Base-by-base conservation (phyloP, 2,888 invertebrate genomes). In the Xanthorhoe designata region DNA sequence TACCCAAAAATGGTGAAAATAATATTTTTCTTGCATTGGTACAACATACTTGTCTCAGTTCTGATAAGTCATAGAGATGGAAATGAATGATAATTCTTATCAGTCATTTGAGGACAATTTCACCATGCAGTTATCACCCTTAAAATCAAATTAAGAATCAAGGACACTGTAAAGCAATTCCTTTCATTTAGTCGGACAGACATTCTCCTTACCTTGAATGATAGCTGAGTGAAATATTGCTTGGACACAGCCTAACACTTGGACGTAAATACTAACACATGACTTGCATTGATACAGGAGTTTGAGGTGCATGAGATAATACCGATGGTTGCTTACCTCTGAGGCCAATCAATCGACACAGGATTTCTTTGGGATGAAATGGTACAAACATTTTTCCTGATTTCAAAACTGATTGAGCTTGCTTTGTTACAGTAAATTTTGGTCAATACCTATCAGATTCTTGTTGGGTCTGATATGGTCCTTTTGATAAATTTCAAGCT, bases 301-400 rank as follows among this genome's bases (percentile, higher is more conserved):
- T 80, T 79, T 91, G 88, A 89, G 88, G 90, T 91, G 92, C 92
- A 93, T 93, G 92, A 87, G 85, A 86, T 84, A 70, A 50, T 63
- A 68, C 66, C 55, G 70, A 70, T 18, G 69, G 71, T 74, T 64
- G 70, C 70, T 63, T 72, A 59, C 64, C 63, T 74, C 69, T 65
- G 71, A 64, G 61, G 61, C 66, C 61, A 64, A 61, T 68, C 74
- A 66, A 63, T 56, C 72, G 58, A 61, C 64, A 89, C 84, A 87
- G 88, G 87, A 84, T 82, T 80, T 68, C 87, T 86, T 89, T 90
- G 92, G 91, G 88, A 92, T 91, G 91, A 90, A 88, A 92, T 92
- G 92, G 92, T 93, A 93, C 85, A 84, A 78, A 79, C 78, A 81
- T 80, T 81, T 84, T 63, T 57, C 60, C 60, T 32, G 17, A 53